These are phyloP conservation scores for Edolisoma coerulescens DNA, from an alignment of 2,113 vertebrate species.

Conservation along the genomic window DNA sequence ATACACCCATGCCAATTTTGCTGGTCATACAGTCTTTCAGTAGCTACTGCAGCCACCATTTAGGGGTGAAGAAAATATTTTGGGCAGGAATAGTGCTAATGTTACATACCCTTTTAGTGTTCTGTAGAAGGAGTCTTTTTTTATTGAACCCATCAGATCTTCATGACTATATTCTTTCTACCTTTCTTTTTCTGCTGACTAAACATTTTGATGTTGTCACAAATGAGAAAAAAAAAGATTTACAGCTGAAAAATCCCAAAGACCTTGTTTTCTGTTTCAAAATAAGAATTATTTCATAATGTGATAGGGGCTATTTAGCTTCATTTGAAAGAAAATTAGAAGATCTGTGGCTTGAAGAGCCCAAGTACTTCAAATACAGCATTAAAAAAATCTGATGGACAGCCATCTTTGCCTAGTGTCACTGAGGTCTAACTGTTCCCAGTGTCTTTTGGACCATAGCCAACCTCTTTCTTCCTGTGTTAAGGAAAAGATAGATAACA, in stretches of 20 bases:
- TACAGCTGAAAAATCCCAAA: constrained; percentile 24
- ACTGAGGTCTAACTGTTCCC: constrained; percentile 17
- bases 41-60: not conserved
- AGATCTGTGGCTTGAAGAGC: not conserved
- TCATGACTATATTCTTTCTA: constrained; percentile 38
- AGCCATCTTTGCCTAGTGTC: not conserved
- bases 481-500: not conserved
- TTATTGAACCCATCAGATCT: not conserved
- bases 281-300: not conserved
- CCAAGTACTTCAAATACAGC: not conserved
- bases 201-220: constrained; percentile 33
- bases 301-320: not conserved
- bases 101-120: not conserved
- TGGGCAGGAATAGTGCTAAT: not conserved
- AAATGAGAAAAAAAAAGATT: constrained; percentile 33
- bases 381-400: not conserved
- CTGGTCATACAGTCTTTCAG: not conserved
- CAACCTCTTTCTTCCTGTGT: not conserved
- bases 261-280: constrained; percentile 51
- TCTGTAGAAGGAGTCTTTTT: not conserved
- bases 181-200: constrained; percentile 9
- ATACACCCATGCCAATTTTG: not conserved
- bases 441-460: not conserved
- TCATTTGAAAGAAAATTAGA: constrained; percentile 18
- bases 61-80: constrained; percentile 34